Percentiles rank a stretch among this genome's conserved stretches.
Evolutionary conservation across 2,797 vertebrate genomes (phyloP).

Genomic region (Coluber constrictor): DNA sequence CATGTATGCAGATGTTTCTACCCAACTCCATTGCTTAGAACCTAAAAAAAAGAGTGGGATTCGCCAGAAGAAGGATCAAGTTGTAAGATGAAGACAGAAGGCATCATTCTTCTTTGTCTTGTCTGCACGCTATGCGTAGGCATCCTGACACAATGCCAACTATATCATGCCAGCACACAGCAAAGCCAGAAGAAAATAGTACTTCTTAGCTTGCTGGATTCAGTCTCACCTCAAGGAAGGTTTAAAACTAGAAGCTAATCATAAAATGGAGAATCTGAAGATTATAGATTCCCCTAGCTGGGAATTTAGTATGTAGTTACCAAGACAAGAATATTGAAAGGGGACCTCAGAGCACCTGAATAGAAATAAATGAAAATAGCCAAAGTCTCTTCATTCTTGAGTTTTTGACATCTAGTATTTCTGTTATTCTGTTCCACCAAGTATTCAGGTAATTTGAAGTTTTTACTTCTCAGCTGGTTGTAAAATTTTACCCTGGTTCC

Average conservation of each 20-base stretch:
- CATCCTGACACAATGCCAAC: slow-evolving; percentile 5
- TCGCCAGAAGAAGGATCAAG: not conserved
- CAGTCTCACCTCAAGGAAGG: not conserved
- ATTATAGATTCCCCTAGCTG: too few relatives aligned
- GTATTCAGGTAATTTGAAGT: not conserved
- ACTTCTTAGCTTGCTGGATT: not conserved
- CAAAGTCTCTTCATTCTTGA: not conserved
- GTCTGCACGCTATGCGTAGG: slow-evolving; percentile 4
- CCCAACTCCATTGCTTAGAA: not conserved
- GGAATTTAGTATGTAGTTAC: not conserved
- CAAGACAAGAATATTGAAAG: not conserved
- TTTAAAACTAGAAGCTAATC: not conserved
- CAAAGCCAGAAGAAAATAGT: not conserved
- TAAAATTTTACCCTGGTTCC: not conserved
- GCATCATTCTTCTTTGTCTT: slow-evolving; percentile 14
- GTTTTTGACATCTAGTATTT: too few relatives aligned
- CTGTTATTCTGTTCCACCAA: not conserved
- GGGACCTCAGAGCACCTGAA: not conserved
- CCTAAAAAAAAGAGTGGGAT: not conserved
- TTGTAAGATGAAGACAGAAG: slow-evolving; percentile 3
- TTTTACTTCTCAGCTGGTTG: not conserved
- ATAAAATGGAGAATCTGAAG: not conserved
- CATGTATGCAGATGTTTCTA: not conserved
- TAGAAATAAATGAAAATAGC: not conserved
- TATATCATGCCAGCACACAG: not conserved